Evolutionary conservation across 2,888 invertebrate genomes (phyloP).

Genomic region (Prosopocoilus inquinatus): DNA sequence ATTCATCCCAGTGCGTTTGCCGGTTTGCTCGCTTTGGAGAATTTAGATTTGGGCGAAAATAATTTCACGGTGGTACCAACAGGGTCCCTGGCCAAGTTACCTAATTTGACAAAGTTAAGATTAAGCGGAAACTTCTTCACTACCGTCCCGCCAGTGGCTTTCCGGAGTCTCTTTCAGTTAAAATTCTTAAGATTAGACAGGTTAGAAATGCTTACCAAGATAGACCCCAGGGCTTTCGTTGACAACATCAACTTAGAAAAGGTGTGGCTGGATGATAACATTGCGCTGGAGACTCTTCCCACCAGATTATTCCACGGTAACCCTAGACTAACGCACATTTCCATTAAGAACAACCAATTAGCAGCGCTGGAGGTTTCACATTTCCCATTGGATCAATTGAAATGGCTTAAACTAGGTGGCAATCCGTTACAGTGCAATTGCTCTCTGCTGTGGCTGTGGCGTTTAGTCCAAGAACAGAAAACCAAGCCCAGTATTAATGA

Average conservation of each 20-base stretch:
- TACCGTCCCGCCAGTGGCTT: constrained; percentile 71
- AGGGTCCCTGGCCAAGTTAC: constrained; percentile 71
- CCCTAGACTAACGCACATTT: constrained; percentile 72
- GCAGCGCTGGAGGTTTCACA: constrained; percentile 75
- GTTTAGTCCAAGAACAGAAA: constrained; percentile 55
- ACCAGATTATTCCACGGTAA: constrained; percentile 81
- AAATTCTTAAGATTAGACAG: constrained; percentile 71
- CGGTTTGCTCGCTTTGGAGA: constrained; percentile 69
- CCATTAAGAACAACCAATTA: constrained; percentile 73
- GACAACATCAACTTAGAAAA: constrained; percentile 81
- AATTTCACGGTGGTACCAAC: constrained; percentile 77
- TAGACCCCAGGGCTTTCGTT: constrained; percentile 77
- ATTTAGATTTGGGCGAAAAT: constrained; percentile 78
- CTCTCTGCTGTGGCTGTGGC: constrained; percentile 84
- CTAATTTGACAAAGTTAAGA: constrained; percentile 72
- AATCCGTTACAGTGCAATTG: constrained; percentile 87
- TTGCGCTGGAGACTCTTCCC: constrained; percentile 71
- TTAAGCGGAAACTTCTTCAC: constrained; percentile 78
- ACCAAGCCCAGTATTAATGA: constrained; percentile 11
- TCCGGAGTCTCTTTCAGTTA: constrained; percentile 80
- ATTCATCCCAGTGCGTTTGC: constrained; percentile 72
- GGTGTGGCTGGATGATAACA: constrained; percentile 76
- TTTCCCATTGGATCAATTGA: constrained; percentile 78
- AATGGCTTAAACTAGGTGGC: constrained; percentile 72
- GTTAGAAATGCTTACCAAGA: constrained; percentile 63